Percentiles rank a stretch among this genome's conserved stretches.
phyloP scores from a whole-genome alignment of 2,888 invertebrate species.

The Dicyrtomina minuta region DNA sequence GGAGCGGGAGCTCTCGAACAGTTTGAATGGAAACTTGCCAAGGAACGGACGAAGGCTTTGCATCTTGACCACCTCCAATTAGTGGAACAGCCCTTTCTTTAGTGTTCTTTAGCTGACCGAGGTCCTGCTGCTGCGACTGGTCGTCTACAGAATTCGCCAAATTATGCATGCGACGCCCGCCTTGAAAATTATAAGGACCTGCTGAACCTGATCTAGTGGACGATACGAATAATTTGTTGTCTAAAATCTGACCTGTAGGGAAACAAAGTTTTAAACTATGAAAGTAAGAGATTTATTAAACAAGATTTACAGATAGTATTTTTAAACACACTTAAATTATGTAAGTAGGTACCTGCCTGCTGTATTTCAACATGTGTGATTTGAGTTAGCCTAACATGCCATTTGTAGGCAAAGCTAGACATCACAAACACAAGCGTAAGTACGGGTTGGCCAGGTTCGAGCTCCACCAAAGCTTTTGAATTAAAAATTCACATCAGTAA shows the following conservation, averaged over 20 bases:
- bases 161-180: not conserved
- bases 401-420: slow-evolving; percentile 43
- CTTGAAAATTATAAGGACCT: not conserved
- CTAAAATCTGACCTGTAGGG: slow-evolving; percentile 17
- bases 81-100: slow-evolving; percentile 13
- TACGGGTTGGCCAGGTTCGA: slow-evolving; percentile 39
- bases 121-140: too few species aligned
- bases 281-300: too few species aligned
- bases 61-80: slow-evolving; percentile 42
- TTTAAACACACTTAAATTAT: slow-evolving; percentile 12
- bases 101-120: not conserved
- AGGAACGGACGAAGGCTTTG: slow-evolving; percentile 36
- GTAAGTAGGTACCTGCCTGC: slow-evolving; percentile 29
- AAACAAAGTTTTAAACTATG: not conserved
- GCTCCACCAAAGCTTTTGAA: slow-evolving; percentile 46
- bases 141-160: not conserved
- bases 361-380: slow-evolving; percentile 41
- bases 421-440: slow-evolving; percentile 44
- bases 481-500: too few species aligned
- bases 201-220: not conserved
- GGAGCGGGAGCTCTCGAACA: slow-evolving; percentile 16
- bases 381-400: slow-evolving; percentile 42
- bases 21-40: slow-evolving; percentile 48
- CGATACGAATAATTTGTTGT: slow-evolving; percentile 22
- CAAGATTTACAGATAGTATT: too few species aligned